Percentiles rank a stretch among this genome's conserved stretches.
phyloP scores from a whole-genome alignment of 2,113 vertebrate genomes.

The Galbula dea region DNA sequence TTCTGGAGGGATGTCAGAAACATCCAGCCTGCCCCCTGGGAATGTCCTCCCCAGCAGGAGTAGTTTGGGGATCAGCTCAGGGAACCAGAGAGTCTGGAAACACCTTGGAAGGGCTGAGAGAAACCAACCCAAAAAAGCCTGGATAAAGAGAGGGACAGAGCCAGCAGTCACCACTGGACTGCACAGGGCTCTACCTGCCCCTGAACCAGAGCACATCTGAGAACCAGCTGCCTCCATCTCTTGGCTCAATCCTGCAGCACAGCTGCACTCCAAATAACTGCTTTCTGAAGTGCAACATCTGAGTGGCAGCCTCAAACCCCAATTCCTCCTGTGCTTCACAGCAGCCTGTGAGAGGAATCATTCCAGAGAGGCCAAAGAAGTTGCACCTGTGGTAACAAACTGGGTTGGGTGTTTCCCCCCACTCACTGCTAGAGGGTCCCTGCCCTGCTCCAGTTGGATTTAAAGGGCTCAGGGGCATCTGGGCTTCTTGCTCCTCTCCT shows the following conservation, averaged over 20 bases:
- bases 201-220: background rate
- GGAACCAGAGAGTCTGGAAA: background rate
- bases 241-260: background rate
- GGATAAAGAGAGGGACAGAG: background rate
- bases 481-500: background rate
- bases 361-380: background rate
- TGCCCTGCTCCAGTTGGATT: background rate
- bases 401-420: accelerated
- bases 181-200: background rate
- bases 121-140: background rate
- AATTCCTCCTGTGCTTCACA: background rate
- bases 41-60: background rate
- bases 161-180: accelerated
- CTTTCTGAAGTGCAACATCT: background rate
- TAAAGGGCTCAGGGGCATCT: background rate
- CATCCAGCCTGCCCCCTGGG: background rate
- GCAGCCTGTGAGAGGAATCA: background rate
- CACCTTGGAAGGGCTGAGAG: background rate
- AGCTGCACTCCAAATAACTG: background rate
- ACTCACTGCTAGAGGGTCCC: background rate
- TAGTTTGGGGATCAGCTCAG: background rate
- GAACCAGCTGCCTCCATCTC: background rate
- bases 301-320: background rate
- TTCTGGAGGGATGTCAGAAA: background rate
- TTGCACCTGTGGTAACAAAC: background rate